Evolutionary conservation across 2,888 invertebrate species (phyloP).

Genomic region (Megalurothrips usitatus): DNA sequence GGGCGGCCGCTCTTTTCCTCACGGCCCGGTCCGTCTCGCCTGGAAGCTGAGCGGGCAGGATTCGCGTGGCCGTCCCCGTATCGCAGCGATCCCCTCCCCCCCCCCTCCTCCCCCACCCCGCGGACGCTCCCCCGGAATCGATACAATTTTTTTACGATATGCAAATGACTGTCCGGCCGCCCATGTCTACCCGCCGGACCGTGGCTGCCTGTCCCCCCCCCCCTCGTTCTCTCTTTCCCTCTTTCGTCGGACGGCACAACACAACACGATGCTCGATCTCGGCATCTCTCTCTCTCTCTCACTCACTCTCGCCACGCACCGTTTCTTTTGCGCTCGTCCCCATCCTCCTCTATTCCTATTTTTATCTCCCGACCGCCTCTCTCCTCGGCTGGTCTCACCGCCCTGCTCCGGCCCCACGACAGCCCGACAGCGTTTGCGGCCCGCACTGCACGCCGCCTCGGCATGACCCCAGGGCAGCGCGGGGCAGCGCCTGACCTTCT

Average conservation of each 20-base stretch:
- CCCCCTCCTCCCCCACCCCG: background rate
- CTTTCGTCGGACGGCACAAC: background rate
- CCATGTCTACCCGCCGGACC: background rate
- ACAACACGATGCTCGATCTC: background rate
- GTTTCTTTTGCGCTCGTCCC: background rate
- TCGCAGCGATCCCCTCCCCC: background rate
- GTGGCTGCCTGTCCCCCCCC: background rate
- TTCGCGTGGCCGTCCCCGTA: background rate
- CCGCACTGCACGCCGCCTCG: background rate
- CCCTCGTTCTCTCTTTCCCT: background rate
- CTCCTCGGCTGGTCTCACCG: too few species aligned
- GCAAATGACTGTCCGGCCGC: background rate
- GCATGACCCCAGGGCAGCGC: too few species aligned
- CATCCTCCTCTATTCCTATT: too few species aligned
- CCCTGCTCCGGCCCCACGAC: too few species aligned
- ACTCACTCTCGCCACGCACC: background rate
- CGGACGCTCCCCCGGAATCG: background rate
- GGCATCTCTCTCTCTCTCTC: background rate
- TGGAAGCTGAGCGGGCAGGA: background rate
- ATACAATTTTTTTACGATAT: slow-evolving; percentile 27
- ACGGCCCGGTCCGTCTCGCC: too few species aligned
- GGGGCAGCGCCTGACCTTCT: too few species aligned
- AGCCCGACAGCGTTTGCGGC: too few species aligned
- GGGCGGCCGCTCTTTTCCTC: too few species aligned
- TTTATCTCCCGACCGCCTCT: too few species aligned